Evolutionary conservation across 2,113 vertebrate genomes (phyloP).

Genomic region (Clinocottus analis): DNA sequence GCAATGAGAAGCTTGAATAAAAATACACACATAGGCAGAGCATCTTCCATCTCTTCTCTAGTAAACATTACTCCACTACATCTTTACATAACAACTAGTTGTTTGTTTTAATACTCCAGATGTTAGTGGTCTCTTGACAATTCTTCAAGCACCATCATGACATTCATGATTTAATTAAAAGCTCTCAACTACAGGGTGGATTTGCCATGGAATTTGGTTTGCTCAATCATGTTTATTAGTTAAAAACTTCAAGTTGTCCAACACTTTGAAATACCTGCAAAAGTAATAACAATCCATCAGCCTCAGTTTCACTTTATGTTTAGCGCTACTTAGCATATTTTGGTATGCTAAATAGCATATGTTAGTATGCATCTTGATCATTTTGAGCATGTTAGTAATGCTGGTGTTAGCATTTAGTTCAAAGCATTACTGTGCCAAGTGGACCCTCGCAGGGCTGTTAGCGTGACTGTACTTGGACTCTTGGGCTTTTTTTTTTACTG

Average conservation of each 20-base stretch:
- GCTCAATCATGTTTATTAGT: not conserved
- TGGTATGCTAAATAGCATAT: not conserved
- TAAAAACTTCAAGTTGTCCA: conserved; percentile 1
- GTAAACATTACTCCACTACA: too few species aligned
- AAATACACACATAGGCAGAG: too few species aligned
- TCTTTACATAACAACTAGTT: too few species aligned
- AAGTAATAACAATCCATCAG: not conserved
- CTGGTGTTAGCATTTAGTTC: conserved; percentile 21
- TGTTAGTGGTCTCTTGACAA: not conserved
- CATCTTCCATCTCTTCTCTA: too few species aligned
- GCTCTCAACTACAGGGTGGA: not conserved
- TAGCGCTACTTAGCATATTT: not conserved
- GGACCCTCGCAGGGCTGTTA: not conserved
- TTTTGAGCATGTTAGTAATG: not conserved
- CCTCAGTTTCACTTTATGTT: not conserved
- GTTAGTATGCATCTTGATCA: not conserved
- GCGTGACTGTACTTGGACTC: not conserved
- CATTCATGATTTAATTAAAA: not conserved
- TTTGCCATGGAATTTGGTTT: not conserved
- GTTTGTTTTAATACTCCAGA: not conserved
- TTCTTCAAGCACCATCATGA: not conserved
- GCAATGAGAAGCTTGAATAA: too few species aligned
- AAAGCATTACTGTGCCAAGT: not conserved
- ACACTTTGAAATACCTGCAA: not conserved
- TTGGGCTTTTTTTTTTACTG: not conserved